Evolutionary conservation across 2,113 vertebrate genomes (phyloP).

Genomic region (Gulo gulo): DNA sequence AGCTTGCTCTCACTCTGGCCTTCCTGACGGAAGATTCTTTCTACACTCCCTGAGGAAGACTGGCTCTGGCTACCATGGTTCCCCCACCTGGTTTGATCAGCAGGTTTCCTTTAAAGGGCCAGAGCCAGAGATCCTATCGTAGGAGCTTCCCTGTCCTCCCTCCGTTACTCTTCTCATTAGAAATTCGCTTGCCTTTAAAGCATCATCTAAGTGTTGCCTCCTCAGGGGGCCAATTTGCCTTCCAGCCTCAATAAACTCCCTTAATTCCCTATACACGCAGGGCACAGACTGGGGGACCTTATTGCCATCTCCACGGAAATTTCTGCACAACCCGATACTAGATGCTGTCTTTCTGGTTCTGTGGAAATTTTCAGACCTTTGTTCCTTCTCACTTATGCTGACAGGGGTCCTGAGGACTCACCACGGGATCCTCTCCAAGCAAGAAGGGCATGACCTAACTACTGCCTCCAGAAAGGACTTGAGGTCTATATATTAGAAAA

Average conservation of each 20-base stretch:
- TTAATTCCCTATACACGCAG: slow-evolving; percentile 14
- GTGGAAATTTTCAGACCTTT: slow-evolving; percentile 38
- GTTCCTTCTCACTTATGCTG: slow-evolving; percentile 6
- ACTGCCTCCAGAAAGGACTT: not conserved
- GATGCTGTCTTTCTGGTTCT: slow-evolving; percentile 15
- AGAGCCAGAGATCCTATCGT: not conserved
- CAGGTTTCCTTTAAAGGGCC: slow-evolving; percentile 47
- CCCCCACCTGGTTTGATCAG: not conserved
- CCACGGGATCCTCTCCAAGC: not conserved
- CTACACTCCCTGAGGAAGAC: not conserved
- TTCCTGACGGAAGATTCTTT: not conserved
- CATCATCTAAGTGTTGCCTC: slow-evolving; percentile 53
- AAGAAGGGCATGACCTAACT: not conserved
- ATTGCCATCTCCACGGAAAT: slow-evolving; percentile 31
- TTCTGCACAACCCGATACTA: not conserved
- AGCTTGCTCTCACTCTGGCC: not conserved
- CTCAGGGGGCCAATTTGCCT: slow-evolving; percentile 57
- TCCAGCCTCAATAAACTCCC: slow-evolving; percentile 31
- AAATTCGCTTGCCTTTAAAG: slow-evolving; percentile 49
- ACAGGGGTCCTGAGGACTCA: not conserved
- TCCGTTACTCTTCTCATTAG: slow-evolving; percentile 22
- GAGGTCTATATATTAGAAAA: slow-evolving; percentile 55
- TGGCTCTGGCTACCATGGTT: not conserved
- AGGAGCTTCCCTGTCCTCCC: not conserved
- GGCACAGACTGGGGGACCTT: not conserved